Conservation (phyloP, 2,113 vertebrate genomes). For the Taxidea taxus region DNA sequence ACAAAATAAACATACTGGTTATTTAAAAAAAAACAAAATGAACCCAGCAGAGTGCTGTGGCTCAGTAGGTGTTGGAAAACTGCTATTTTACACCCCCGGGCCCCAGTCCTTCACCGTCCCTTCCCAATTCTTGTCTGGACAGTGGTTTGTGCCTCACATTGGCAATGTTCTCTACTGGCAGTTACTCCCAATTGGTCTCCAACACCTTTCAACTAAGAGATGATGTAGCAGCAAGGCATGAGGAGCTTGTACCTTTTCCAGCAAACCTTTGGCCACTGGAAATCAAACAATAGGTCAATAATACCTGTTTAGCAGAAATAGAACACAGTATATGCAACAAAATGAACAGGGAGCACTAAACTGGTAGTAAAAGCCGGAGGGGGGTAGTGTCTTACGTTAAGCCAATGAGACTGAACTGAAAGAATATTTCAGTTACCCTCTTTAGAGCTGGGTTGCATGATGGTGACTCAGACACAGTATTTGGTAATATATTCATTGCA, state of each 20-base stretch:
- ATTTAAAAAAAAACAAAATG: background rate
- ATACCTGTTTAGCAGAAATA: background rate
- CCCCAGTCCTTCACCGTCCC: background rate
- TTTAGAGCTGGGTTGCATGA: background rate
- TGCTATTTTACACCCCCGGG: rapidly evolving
- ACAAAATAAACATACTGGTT: background rate
- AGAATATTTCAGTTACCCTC: background rate
- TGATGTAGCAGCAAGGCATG: background rate
- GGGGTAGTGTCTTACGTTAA: background rate
- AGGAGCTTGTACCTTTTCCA: background rate
- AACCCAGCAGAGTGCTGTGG: background rate
- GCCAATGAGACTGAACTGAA: background rate
- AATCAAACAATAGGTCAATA: background rate
- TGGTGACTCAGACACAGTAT: background rate
- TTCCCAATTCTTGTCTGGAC: background rate
- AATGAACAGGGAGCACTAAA: background rate
- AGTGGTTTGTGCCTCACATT: background rate
- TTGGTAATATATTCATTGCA: background rate
- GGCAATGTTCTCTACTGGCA: background rate
- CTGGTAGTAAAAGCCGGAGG: background rate
- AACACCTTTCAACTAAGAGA: background rate
- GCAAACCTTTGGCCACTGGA: background rate
- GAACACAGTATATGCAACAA: background rate
- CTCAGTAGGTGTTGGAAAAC: background rate
- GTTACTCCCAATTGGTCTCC: background rate